Evolutionary conservation across 23 tunicate species (phyloP).

Genomic region (Diplosoma virens): DNA sequence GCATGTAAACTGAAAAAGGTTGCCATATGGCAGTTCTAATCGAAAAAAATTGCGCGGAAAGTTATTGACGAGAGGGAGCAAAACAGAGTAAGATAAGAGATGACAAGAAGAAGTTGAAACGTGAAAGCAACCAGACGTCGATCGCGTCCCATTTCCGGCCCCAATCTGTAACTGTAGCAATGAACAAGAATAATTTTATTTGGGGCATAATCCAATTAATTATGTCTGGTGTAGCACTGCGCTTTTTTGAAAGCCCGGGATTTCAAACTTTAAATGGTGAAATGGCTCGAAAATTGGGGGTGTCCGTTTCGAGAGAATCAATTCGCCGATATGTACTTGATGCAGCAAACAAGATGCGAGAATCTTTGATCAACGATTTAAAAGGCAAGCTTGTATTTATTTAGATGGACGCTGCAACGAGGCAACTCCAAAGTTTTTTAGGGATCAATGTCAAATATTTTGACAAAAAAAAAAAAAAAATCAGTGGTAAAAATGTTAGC

Average conservation of each 20-base stretch:
- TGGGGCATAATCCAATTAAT: neutral
- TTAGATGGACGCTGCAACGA: neutral
- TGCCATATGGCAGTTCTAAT: too few species aligned
- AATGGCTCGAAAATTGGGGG: neutral
- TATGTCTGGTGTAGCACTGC: slow-evolving; percentile 10
- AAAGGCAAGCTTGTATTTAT: slow-evolving; percentile 5
- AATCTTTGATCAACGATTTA: neutral
- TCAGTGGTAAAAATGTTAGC: slow-evolving; percentile 4
- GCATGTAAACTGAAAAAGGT: too few species aligned
- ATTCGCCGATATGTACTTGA: neutral
- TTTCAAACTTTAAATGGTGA: slow-evolving; percentile 7
- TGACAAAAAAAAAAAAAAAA: neutral
- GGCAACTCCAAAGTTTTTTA: slow-evolving; percentile 9
- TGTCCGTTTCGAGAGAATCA: slow-evolving; percentile 10
- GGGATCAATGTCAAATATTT: slow-evolving; percentile 4
- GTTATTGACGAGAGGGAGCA: too few species aligned
- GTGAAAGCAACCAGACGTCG: neutral
- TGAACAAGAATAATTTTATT: neutral
- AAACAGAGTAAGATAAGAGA: too few species aligned
- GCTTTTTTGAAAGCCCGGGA: slow-evolving; percentile 4
- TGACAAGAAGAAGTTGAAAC: neutral
- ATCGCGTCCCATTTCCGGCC: neutral
- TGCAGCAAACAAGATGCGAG: neutral
- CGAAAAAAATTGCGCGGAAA: too few species aligned
- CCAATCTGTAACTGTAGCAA: neutral